Percentiles rank a stretch among this genome's conserved stretches.
Evolutionary conservation across 2,888 invertebrate species (phyloP).

Genomic region (Cantharis flavilabris): DNA sequence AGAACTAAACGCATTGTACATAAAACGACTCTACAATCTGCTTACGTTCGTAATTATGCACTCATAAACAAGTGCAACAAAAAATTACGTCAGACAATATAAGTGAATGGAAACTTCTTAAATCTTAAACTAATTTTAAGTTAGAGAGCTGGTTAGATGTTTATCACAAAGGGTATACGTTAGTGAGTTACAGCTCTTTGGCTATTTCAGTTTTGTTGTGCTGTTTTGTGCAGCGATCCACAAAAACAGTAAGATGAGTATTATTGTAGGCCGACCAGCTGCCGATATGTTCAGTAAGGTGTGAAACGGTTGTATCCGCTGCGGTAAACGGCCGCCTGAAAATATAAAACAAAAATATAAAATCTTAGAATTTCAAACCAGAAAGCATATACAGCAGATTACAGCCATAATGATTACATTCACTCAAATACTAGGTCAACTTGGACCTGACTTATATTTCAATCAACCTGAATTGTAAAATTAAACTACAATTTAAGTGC

Average conservation of each 20-base stretch:
- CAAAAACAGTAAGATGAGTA: conserved; percentile 46
- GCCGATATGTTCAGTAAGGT: conserved; percentile 75
- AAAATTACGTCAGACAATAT: conserved; percentile 3
- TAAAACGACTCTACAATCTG: not conserved
- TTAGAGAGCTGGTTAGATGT: conserved; percentile 55
- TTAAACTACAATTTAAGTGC: conserved; percentile 40
- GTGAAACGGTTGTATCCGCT: conserved; percentile 94
- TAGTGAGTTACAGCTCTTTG: conserved; percentile 56
- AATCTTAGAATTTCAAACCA: not conserved
- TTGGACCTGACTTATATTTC: no score
- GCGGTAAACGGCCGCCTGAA: conserved; percentile 89
- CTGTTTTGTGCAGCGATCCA: conserved; percentile 50
- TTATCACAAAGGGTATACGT: conserved; percentile 55
- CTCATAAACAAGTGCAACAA: not conserved
- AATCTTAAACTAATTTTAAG: conserved; percentile 36
- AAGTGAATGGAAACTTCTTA: conserved; percentile 48
- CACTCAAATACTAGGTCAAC: no score
- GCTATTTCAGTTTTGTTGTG: conserved; percentile 49
- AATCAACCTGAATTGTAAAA: no score
- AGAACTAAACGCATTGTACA: conserved; percentile 6
- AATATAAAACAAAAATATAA: conserved; percentile 35
- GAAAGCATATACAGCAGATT: not conserved
- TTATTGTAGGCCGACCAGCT: conserved; percentile 51
- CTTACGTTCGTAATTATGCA: not conserved
- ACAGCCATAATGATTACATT: not conserved